A percentile compares a stretch with the other conserved stretches of the same genome.
phyloP scores from a whole-genome alignment of 2,888 invertebrate genomes.

The Acanthosepion esculentum region DNA sequence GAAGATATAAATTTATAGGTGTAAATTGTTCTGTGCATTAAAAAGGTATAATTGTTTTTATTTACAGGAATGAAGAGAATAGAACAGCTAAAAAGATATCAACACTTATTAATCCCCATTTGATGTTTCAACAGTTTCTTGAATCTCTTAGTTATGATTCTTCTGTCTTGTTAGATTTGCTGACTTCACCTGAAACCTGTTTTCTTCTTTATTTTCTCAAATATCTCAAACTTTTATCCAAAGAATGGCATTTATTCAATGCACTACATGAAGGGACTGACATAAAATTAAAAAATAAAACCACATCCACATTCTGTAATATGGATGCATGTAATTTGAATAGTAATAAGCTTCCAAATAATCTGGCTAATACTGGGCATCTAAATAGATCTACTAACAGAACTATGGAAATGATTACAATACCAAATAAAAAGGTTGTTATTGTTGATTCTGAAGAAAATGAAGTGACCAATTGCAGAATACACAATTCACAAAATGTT shows the following conservation, averaged over 20 bases:
- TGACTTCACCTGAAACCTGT: constrained; percentile 69
- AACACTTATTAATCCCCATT: constrained; percentile 53
- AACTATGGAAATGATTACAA: not conserved
- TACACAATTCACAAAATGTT: constrained; percentile 36
- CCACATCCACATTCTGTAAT: not conserved
- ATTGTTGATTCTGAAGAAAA: not conserved
- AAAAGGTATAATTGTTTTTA: not conserved
- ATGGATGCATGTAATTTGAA: not conserved
- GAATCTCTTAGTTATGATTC: constrained; percentile 59
- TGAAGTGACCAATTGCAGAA: not conserved
- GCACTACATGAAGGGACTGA: not conserved
- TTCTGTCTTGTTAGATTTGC: constrained; percentile 62
- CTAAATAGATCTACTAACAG: not conserved
- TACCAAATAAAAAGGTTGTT: not conserved
- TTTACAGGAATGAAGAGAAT: not conserved
- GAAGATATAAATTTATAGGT: no score
- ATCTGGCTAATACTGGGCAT: no score
- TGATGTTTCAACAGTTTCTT: constrained; percentile 58
- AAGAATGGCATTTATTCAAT: constrained; percentile 60
- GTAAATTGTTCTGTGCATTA: no score
- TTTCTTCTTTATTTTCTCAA: constrained; percentile 62
- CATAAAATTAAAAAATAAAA: not conserved
- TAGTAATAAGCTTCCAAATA: not conserved
- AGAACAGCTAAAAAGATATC: not conserved
- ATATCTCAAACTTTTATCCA: constrained; percentile 59